Conservation (phyloP, 1,140 invertebrate genomes). For the Fopius arisanus region DNA sequence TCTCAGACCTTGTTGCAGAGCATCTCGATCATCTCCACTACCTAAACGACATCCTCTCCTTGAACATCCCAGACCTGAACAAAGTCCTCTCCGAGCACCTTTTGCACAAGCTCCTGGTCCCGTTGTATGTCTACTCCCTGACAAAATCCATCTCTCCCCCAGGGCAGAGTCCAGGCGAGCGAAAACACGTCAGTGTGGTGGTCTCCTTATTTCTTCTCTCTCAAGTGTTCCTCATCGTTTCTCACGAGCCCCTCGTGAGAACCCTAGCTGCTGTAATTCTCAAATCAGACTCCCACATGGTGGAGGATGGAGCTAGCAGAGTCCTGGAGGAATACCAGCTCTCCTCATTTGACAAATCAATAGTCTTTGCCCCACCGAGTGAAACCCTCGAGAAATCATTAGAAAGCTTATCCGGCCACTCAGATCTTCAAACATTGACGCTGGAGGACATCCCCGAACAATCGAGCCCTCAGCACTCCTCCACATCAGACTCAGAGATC, state of each 20-base stretch:
- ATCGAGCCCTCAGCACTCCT: background rate
- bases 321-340: conserved; percentile 78
- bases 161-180: conserved; percentile 60
- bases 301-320: conserved; percentile 75
- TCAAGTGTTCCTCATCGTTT: conserved; percentile 95
- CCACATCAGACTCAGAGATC: conserved; percentile 8
- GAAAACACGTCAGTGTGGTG: conserved; percentile 75
- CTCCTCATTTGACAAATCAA: conserved; percentile 45
- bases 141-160: conserved; percentile 59
- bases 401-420: conserved; percentile 61
- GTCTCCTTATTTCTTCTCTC: conserved; percentile 92
- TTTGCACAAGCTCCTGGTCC: conserved; percentile 90
- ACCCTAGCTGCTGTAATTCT: conserved; percentile 89
- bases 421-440: background rate
- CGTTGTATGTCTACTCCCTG: conserved; percentile 93
- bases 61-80: conserved; percentile 93
- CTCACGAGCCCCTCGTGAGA: conserved; percentile 87
- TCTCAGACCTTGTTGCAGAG: conserved; percentile 95
- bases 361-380: conserved; percentile 67
- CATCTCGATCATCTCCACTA: conserved; percentile 98
- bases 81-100: conserved; percentile 95
- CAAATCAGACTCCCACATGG: conserved; percentile 76
- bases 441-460: conserved; percentile 6
- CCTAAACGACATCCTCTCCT: conserved; percentile 93
- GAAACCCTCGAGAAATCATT: conserved; percentile 73